A percentile compares a stretch with the other conserved stretches of the same genome.
phyloP scores from a whole-genome alignment of 2,888 invertebrate genomes.

The Eupithecia tripunctaria region DNA sequence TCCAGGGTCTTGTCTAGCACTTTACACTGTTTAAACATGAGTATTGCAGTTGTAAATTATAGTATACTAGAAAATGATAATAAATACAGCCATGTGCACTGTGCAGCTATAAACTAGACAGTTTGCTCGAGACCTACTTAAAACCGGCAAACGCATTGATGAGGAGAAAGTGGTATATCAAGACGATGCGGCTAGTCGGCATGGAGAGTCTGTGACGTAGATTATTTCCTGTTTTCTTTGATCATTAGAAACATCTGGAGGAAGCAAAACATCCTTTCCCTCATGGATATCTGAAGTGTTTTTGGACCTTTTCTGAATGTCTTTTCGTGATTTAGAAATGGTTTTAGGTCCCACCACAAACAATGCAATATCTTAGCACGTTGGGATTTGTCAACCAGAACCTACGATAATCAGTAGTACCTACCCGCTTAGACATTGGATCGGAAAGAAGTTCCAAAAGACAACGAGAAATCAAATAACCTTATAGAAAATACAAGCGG shows the following conservation, averaged over 20 bases:
- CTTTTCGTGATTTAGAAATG: not conserved
- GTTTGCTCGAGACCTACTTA: constrained; percentile 44
- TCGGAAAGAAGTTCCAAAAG: not conserved
- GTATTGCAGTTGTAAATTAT: not conserved
- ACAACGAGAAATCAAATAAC: not conserved
- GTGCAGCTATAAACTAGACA: constrained; percentile 26
- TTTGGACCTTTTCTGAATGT: not conserved
- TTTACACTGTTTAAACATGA: not conserved
- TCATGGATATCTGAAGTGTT: not conserved
- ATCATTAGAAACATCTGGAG: not conserved
- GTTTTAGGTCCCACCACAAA: not conserved
- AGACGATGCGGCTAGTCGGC: constrained; percentile 39
- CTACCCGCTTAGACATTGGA: not conserved
- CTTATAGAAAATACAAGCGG: not conserved
- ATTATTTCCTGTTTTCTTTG: constrained; percentile 28
- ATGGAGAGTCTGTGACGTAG: constrained; percentile 11
- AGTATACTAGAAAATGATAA: constrained; percentile 23
- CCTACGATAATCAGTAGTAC: not conserved
- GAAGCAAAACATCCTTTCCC: not conserved
- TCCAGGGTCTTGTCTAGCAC: not conserved
- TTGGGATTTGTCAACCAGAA: not conserved
- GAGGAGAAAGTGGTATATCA: constrained; percentile 60
- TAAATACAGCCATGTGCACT: constrained; percentile 23
- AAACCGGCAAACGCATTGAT: constrained; percentile 52
- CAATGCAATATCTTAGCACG: not conserved